Base-by-base conservation (phyloP, 37 sponge, comb jelly and placozoan genomes). In the Haliclona indistincta region DNA sequence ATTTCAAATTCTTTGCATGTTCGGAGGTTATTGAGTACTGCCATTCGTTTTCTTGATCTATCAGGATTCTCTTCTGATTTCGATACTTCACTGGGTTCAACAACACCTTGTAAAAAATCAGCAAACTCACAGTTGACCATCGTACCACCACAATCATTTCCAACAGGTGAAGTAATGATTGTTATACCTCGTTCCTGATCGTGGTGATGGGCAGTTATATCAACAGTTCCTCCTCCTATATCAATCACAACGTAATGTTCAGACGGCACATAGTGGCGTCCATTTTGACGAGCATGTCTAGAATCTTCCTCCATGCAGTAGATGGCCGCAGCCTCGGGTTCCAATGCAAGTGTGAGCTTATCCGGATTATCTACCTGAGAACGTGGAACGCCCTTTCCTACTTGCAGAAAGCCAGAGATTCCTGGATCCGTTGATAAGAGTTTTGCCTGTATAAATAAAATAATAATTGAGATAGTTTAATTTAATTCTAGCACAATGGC, bases 201-300 rank as follows among this genome's bases (percentile, higher is more conserved):
- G 34, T 55, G 39, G 35, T 26, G 60, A 56, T 79, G 80, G 23
- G 80, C 70, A 5, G 80, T 36, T 30, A 79, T 79, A 58, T 79
- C 80, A 19, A 69, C 70, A 28, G 80, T 79, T 28, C 80, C 80
- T 38, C 80, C 80, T 43, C 80, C 80, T 55, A 68, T 69, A 34
- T 79, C 80, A 19, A 79, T 56, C 8, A 79, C 68, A 7, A 79
- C 17, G 35, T 68, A 79, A 42, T 47, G 17, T 25, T 58, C 28
- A 42, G 70, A 39, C 39, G 4, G 23, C 3, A 25, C 17, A 13
- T 58, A 58, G 7, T 26, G 61, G 3, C 47, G 6, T 35, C 71
- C 71, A 11, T 10, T 15, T 8, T 56, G 63, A 26, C 41, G 23
- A 6, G 60, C 43, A n/a, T 54, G 49, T 29, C 44, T 72, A 34